Base-by-base conservation (phyloP, 30 jellyfish, hydroid and myxozoan genomes). In the Aurelia coerulea region DNA sequence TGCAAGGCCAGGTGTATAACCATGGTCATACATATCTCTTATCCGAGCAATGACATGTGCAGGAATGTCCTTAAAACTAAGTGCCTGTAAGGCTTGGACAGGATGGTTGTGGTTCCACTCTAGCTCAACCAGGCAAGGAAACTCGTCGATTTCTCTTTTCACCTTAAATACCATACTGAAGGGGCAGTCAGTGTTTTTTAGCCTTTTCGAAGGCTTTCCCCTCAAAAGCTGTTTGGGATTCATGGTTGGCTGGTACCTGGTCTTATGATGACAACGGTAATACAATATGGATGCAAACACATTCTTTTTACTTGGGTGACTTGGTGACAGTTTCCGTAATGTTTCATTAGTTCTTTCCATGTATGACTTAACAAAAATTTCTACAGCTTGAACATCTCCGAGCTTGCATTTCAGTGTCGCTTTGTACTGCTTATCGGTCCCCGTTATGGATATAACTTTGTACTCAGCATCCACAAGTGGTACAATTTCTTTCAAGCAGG, bases 201-300 rank as follows among this genome's bases (percentile, higher is more conserved):
- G 58, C 33, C 88, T 17, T 35, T 79, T 62, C 14, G 82, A 41
- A 15, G 89, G 89, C 31, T 35, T 79, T 66, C 10, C 11, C 42
- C 6, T 18, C 42, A 66, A 18, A 29, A 66, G 17, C 17, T 50
- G 50, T 58, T 64, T 63, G 66, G 62, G 19, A 15, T 74, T 79
- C 35, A 72, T 50, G 15, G 64, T 39, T 76, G 78, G 56, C 76
- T 76, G 87, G 46, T 79, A 49, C 35, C 65, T 62, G 29, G 89
- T 79, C 31, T 79, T 79, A 64, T 79, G 89, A 46, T 79, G 89
- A 64, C 89, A 79, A 23, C 89, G 34, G 49, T 17, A 53, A 46
- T 66, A 66, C 50, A 58, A 58, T 18, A 58, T 58, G 31, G 68
- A 58, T 58, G 68, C 68, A 58, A 58, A 58, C 68, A 58, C 68